These are phyloP conservation scores for Plecotus auritus DNA, from an alignment of 2,113 vertebrate species.

Conservation along the genomic window DNA sequence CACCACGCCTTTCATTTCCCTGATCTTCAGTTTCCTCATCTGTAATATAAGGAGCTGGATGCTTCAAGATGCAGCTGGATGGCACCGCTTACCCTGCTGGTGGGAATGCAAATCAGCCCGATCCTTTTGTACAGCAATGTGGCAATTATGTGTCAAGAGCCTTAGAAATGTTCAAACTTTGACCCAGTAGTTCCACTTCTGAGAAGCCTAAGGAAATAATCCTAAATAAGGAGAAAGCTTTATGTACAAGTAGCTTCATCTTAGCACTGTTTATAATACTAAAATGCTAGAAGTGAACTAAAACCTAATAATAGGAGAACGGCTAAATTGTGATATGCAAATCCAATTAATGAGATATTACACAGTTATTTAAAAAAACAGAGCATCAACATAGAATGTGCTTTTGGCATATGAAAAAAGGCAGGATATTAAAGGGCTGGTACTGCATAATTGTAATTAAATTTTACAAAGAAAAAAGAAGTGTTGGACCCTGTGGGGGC, in stretches of 20 bases:
- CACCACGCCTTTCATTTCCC: background rate
- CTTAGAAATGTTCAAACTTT: slow-evolving; percentile 57
- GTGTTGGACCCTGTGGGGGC: background rate
- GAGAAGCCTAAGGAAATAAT: slow-evolving; percentile 63
- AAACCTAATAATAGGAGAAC: slow-evolving; percentile 35
- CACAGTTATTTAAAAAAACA: slow-evolving; percentile 6
- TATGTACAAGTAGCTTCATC: slow-evolving; percentile 58
- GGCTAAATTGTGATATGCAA: background rate
- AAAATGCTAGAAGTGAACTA: slow-evolving; percentile 28
- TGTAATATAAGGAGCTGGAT: background rate
- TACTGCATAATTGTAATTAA: background rate
- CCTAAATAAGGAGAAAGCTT: slow-evolving; percentile 63
- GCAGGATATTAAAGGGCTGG: background rate
- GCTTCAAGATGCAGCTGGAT: background rate
- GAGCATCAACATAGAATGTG: background rate
- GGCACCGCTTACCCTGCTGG: background rate
- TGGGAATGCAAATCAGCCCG: background rate
- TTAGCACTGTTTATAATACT: slow-evolving; percentile 42
- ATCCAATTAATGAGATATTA: slow-evolving; percentile 28
- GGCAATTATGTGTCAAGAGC: slow-evolving; percentile 64
- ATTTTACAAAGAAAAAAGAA: slow-evolving; percentile 26
- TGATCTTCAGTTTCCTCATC: background rate
- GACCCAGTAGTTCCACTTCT: slow-evolving; percentile 68
- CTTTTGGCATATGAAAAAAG: background rate
- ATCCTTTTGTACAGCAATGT: slow-evolving; percentile 61